Conservation (phyloP, 2,888 invertebrate species). For the Yponomeuta malinellus region DNA sequence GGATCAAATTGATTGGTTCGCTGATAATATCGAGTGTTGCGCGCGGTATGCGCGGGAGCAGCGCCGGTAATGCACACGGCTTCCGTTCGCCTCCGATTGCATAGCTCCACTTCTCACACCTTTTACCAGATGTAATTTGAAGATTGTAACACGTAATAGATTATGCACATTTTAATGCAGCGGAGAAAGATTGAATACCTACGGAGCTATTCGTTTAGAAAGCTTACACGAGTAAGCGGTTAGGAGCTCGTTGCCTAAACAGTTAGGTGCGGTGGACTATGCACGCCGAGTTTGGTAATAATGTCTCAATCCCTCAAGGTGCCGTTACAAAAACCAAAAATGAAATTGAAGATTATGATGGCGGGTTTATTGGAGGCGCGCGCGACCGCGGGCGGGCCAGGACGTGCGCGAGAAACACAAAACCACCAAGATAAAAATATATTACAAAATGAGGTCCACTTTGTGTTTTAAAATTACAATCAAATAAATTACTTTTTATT, state of each 20-base stretch:
- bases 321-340: constrained; percentile 48
- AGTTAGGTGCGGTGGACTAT: constrained; percentile 3
- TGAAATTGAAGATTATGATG: constrained; percentile 44
- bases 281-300: constrained; percentile 24
- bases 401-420: constrained; percentile 69
- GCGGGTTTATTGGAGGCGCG: constrained; percentile 48
- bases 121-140: constrained; percentile 50
- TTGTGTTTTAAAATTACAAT: constrained; percentile 76
- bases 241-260: constrained; percentile 11
- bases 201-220: constrained; percentile 21
- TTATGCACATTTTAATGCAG: constrained; percentile 50
- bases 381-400: constrained; percentile 43
- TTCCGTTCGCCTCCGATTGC: constrained; percentile 43
- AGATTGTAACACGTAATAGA: constrained; percentile 39
- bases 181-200: constrained; percentile 32
- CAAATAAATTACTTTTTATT: constrained; percentile 76
- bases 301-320: constrained; percentile 53
- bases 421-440: constrained; percentile 74
- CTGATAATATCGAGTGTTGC: constrained; percentile 64
- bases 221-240: constrained; percentile 14
- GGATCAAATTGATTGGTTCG: constrained; percentile 75
- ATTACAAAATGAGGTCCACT: constrained; percentile 73
- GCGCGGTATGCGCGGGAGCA: constrained; percentile 47
- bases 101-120: constrained; percentile 55
- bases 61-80: constrained; percentile 32